Percentiles rank a stretch among this genome's conserved stretches.
Evolutionary conservation across 2,888 invertebrate species (phyloP).

Genomic region (Rhagonycha fulva): DNA sequence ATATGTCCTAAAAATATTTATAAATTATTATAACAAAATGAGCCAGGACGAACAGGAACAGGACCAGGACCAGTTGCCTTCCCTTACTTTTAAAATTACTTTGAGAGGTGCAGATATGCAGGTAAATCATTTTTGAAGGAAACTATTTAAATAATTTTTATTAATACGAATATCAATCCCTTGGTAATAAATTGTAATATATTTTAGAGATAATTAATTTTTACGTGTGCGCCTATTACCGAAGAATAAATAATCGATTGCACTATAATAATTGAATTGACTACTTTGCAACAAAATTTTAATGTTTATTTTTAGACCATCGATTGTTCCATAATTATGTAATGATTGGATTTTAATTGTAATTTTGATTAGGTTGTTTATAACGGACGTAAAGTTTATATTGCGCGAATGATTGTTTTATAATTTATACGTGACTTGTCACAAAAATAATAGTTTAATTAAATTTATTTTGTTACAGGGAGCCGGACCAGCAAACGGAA

Average conservation of each 20-base stretch:
- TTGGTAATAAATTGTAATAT: not conserved
- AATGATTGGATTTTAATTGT: not conserved
- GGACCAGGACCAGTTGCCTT: not conserved
- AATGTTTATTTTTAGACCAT: not conserved
- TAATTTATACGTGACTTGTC: not conserved
- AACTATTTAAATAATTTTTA: not conserved
- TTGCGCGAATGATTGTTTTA: not conserved
- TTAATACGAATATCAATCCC: not conserved
- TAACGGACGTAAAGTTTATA: not conserved
- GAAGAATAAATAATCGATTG: not conserved
- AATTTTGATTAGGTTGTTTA: not conserved
- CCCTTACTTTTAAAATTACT: not conserved
- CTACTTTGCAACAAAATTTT: not conserved
- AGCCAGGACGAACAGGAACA: not conserved
- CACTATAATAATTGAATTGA: not conserved
- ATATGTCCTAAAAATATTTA: not conserved
- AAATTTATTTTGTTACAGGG: conserved; percentile 57
- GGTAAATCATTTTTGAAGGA: not conserved
- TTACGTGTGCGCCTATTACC: not conserved
- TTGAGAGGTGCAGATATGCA: not conserved
- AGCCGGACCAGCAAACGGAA: conserved; percentile 72
- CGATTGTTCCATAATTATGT: not conserved
- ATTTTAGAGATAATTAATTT: not conserved
- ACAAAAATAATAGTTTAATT: not conserved
- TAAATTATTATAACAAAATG: not conserved